Percentiles rank a stretch among this genome's conserved stretches.
phyloP scores from a whole-genome alignment of 2,797 vertebrate genomes.

The Enoplosus armatus region DNA sequence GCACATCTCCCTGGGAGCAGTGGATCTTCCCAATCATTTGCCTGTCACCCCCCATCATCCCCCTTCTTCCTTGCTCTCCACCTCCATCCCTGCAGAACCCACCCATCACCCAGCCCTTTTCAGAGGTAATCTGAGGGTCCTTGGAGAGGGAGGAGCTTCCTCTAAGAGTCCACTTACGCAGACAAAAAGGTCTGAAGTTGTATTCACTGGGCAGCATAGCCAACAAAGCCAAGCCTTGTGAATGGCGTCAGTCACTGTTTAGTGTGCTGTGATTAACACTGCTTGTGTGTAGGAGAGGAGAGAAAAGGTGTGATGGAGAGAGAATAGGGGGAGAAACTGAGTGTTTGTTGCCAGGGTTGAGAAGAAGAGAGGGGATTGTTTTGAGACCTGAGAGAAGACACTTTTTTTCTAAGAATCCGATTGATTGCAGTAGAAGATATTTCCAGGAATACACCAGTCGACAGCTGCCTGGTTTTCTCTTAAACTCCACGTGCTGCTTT shows the following conservation, averaged over 20 bases:
- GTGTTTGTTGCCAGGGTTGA: constrained; percentile 28
- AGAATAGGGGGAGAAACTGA: constrained; percentile 36
- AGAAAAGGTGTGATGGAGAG: constrained; percentile 65
- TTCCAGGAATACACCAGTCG: constrained; percentile 41
- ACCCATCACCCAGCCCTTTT: constrained; percentile 82
- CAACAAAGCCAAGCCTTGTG: constrained; percentile 87
- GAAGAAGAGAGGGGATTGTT: constrained; percentile 12
- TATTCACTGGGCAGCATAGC: constrained; percentile 88
- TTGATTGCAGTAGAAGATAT: constrained; percentile 21
- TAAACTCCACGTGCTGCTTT: constrained; percentile 46
- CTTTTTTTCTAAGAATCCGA: constrained; percentile 10
- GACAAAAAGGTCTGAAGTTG: constrained; percentile 90
- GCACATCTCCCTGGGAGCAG: constrained; percentile 82
- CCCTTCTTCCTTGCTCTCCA: constrained; percentile 35
- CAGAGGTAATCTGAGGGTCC: constrained; percentile 86
- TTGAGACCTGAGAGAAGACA: constrained; percentile 13
- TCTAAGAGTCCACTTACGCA: constrained; percentile 91
- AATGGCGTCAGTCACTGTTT: constrained; percentile 92
- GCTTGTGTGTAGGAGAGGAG: constrained; percentile 74
- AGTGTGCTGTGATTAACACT: constrained; percentile 92
- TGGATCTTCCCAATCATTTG: constrained; percentile 89
- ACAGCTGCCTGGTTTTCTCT: constrained; percentile 65
- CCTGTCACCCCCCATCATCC: constrained; percentile 75
- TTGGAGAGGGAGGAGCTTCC: constrained; percentile 83
- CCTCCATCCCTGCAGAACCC: constrained; percentile 62